Conservation (phyloP, 2,113 vertebrate genomes). For the Thunnus thynnus region DNA sequence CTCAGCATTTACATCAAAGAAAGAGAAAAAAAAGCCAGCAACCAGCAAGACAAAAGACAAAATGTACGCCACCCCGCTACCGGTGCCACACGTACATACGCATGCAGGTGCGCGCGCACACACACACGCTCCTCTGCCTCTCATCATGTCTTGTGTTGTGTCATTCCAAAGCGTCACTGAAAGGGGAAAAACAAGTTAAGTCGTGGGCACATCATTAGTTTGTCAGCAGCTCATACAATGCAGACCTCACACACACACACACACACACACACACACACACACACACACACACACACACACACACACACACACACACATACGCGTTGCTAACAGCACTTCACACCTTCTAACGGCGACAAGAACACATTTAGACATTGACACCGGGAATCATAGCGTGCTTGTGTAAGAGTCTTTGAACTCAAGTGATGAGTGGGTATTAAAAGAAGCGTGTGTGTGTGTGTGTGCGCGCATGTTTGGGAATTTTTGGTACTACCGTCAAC, state of each 20-base stretch:
- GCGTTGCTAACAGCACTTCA: not conserved
- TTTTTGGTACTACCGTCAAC: slow-evolving; percentile 19
- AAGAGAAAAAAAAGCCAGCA: slow-evolving; percentile 9
- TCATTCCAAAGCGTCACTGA: slow-evolving; percentile 12
- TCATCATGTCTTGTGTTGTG: not conserved
- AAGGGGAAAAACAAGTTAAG: not conserved
- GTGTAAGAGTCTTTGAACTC: not conserved
- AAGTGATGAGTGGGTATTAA: not conserved
- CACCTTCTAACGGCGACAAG: not conserved
- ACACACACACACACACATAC: not conserved
- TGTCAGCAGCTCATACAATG: slow-evolving; percentile 34
- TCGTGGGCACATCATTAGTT: slow-evolving; percentile 23
- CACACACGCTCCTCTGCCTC: not conserved
- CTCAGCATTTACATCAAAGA: slow-evolving; percentile 39
- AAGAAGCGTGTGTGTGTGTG: not conserved
- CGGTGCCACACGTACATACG: not conserved
- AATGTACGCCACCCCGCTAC: not conserved
- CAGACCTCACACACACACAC: not conserved
- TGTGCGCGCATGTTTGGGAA: not conserved
- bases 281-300: not conserved
- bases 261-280: not conserved
- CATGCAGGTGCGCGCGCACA: not conserved
- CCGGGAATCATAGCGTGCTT: not conserved
- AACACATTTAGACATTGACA: not conserved
- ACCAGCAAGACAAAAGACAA: slow-evolving; percentile 36